A percentile compares a stretch with the other conserved stretches of the same genome.
Conservation (phyloP, 2,113 vertebrate genomes). For the Platichthys flesus region DNA sequence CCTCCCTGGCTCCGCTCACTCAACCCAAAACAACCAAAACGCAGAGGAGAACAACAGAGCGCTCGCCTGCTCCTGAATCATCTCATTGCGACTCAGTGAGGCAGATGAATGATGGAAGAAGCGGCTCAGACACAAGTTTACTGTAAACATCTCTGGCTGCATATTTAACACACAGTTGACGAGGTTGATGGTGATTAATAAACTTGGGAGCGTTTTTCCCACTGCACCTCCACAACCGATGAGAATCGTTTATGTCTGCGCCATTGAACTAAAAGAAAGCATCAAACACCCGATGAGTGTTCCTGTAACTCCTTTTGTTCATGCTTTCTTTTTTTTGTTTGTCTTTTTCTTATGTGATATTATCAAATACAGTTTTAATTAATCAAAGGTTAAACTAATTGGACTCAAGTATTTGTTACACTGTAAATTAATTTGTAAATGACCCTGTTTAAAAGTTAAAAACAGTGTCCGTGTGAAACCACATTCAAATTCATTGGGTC, state of each 20-base stretch:
- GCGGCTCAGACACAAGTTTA: not conserved
- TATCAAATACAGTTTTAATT: too few species aligned
- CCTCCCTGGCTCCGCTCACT: constrained; percentile 9
- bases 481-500: too few species aligned
- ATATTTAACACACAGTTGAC: not conserved
- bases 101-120: constrained; percentile 9
- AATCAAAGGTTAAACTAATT: too few species aligned
- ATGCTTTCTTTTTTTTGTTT: too few species aligned
- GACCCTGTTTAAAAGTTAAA: too few species aligned
- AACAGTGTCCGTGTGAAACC: too few species aligned
- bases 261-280: not conserved
- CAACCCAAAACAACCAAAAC: constrained; percentile 37
- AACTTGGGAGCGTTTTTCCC: not conserved
- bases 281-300: too few species aligned
- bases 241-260: not conserved
- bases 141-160: not conserved
- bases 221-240: not conserved
- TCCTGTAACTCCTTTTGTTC: too few species aligned
- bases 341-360: too few species aligned
- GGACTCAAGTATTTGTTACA: too few species aligned
- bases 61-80: not conserved
- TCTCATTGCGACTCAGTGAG: not conserved
- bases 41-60: not conserved
- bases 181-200: not conserved
- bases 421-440: too few species aligned